Conservation (phyloP, 2,797 vertebrate species). For the Galagoides demidoff region DNA sequence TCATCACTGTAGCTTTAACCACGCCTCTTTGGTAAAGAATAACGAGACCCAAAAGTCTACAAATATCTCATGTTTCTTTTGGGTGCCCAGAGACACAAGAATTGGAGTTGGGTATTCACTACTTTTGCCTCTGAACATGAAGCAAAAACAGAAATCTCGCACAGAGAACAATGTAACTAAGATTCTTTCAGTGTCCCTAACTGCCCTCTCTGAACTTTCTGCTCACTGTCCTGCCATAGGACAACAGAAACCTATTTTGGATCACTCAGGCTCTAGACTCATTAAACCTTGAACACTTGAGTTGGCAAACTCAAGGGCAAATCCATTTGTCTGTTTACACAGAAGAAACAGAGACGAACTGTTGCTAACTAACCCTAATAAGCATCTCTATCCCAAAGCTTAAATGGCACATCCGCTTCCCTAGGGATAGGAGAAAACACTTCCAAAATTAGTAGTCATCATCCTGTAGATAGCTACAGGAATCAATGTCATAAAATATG, state of each 20-base stretch:
- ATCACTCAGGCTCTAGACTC: fast-evolving
- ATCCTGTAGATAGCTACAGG: fast-evolving
- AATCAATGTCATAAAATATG: fast-evolving
- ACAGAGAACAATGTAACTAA: not conserved
- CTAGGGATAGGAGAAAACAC: not conserved
- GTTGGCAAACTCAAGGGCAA: not conserved
- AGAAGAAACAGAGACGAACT: too few species aligned
- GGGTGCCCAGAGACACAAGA: fast-evolving
- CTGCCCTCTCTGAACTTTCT: not conserved
- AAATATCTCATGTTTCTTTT: not conserved
- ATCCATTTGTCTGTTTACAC: not conserved
- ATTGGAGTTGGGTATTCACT: fast-evolving
- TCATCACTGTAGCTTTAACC: fast-evolving
- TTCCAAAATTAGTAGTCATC: not conserved
- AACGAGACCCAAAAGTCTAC: not conserved
- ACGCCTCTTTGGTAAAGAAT: fast-evolving
- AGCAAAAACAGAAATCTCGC: not conserved
- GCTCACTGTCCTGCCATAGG: not conserved
- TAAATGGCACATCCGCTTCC: not conserved
- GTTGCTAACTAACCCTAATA: too few species aligned
- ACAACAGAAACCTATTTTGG: not conserved
- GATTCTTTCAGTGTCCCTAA: fast-evolving
- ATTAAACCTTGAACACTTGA: fast-evolving
- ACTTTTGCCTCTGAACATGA: not conserved
- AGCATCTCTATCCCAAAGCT: fast-evolving